Percentiles rank a stretch among this genome's conserved stretches.
Conservation (phyloP, 1,140 invertebrate genomes). For the Drosophila paulistorum region DNA sequence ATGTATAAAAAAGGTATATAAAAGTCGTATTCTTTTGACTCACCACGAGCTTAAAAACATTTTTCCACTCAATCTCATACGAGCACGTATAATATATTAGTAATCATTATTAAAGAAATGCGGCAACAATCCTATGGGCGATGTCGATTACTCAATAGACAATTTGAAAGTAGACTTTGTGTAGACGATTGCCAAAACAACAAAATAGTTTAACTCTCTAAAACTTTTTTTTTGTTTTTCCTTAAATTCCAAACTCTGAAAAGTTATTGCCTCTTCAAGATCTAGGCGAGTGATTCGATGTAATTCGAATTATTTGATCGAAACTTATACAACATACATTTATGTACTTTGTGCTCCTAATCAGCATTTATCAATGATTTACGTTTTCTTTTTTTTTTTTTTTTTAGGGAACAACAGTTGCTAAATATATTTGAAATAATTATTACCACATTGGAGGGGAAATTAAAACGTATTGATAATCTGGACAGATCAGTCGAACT, state of each 20-base stretch:
- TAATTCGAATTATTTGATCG: not conserved
- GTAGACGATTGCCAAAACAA: conserved; percentile 4
- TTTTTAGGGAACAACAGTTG: conserved; percentile 93
- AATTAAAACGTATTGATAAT: conserved; percentile 93
- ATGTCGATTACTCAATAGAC: conserved; percentile 9
- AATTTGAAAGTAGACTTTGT: conserved; percentile 12
- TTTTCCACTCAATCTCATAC: conserved; percentile 4
- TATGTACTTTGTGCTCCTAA: too few relatives aligned
- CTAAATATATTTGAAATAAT: conserved; percentile 95
- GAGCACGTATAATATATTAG: not conserved
- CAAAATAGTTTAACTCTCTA: conserved; percentile 4
- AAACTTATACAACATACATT: not conserved
- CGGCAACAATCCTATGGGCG: conserved; percentile 11
- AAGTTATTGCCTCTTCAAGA: not conserved
- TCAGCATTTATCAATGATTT: too few relatives aligned
- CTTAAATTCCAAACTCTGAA: not conserved
- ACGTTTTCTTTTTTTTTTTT: too few relatives aligned
- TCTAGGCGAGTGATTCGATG: not conserved
- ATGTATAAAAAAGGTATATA: not conserved
- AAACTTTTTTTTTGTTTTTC: not conserved
- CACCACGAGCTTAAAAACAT: not conserved
- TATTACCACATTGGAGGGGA: conserved; percentile 93
- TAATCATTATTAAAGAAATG: conserved; percentile 10
- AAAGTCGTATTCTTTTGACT: too few relatives aligned
- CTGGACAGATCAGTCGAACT: conserved; percentile 93